Evolutionary conservation across 2,797 vertebrate genomes (phyloP).

Genomic region (Sitta carolinensis): DNA sequence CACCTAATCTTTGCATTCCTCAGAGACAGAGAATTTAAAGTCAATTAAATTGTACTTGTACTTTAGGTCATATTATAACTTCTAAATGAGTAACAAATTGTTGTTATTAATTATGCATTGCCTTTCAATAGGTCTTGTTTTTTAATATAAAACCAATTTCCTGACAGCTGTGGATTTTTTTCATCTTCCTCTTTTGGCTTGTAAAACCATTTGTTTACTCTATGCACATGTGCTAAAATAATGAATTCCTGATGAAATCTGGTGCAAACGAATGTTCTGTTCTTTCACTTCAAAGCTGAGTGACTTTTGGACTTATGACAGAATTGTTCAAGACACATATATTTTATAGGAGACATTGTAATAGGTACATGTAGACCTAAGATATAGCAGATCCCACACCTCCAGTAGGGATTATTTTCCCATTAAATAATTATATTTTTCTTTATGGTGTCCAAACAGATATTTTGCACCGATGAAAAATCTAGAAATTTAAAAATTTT

Average conservation of each 20-base stretch:
- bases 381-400: neutral
- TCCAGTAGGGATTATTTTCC: neutral
- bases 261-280: neutral
- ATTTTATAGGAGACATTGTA: neutral
- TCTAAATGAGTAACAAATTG: constrained; percentile 8
- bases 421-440: neutral
- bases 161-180: constrained; percentile 1
- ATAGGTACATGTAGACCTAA: neutral
- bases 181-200: constrained; percentile 5
- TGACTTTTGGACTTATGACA: constrained; percentile 17
- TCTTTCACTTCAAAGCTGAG: constrained; percentile 42
- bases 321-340: neutral
- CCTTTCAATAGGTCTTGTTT: neutral
- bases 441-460: neutral
- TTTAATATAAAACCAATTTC: constrained; percentile 40
- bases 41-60: neutral
- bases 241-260: constrained; percentile 49
- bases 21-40: neutral
- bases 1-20: neutral
- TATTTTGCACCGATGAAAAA: neutral
- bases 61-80: constrained; percentile 10
- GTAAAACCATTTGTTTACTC: constrained; percentile 32
- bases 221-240: constrained; percentile 43
- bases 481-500: neutral
- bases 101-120: constrained; percentile 17